phyloP scores from a whole-genome alignment of 1,140 invertebrate species.

The Drosophila tani region DNA sequence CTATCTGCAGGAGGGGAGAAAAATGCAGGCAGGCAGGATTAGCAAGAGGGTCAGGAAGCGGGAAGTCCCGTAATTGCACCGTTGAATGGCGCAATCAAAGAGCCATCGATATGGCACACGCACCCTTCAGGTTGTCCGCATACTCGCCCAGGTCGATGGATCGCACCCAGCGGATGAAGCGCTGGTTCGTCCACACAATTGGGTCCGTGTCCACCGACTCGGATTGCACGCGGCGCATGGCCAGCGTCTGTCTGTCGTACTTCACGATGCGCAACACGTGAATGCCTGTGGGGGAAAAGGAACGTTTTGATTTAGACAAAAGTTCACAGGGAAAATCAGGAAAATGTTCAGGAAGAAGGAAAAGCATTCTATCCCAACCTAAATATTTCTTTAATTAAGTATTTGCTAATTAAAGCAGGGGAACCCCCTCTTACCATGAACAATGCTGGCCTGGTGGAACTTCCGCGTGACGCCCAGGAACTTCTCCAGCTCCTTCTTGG shows the following conservation, averaged over 20 bases:
- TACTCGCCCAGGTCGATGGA: slow-evolving; percentile 97
- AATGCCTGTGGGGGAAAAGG: slow-evolving; percentile 86
- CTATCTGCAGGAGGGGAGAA: slow-evolving; percentile 88
- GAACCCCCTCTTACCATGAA: slow-evolving; percentile 88
- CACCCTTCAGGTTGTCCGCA: slow-evolving; percentile 96
- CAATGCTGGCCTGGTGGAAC: slow-evolving; percentile 96
- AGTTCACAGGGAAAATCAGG: background rate
- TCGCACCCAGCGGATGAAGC: slow-evolving; percentile 96
- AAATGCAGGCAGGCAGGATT: slow-evolving; percentile 5
- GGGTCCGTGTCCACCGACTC: slow-evolving; percentile 95
- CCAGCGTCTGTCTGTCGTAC: slow-evolving; percentile 95
- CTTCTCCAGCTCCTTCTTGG: slow-evolving; percentile 97
- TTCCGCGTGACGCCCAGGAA: slow-evolving; percentile 95
- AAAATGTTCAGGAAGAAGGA: background rate
- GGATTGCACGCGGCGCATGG: slow-evolving; percentile 94
- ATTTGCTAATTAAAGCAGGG: background rate
- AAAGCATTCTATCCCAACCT: too few relatives aligned
- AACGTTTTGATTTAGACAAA: background rate
- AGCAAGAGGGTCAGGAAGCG: too few relatives aligned
- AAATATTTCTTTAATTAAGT: too few relatives aligned
- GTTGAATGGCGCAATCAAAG: slow-evolving; percentile 39
- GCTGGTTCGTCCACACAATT: slow-evolving; percentile 97
- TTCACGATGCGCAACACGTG: slow-evolving; percentile 95
- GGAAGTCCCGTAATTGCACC: slow-evolving; percentile 24
- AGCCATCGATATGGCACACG: slow-evolving; percentile 48